phyloP scores from a whole-genome alignment of 2,888 invertebrate genomes.

The Hecatera dysodea region DNA sequence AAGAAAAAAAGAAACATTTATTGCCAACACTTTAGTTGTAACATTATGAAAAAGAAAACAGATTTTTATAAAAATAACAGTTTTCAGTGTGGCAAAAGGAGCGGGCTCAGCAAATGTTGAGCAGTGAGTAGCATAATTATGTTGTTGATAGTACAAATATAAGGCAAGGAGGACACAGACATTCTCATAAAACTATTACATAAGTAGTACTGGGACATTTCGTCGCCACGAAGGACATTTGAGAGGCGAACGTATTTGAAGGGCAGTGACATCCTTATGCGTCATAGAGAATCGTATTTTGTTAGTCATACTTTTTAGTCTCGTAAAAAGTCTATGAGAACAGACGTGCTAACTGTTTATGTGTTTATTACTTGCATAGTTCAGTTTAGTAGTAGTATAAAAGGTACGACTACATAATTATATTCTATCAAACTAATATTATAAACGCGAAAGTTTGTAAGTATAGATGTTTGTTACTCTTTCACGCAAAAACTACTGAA shows the following conservation, averaged over 20 bases:
- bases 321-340: constrained; percentile 4
- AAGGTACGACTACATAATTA: too few species aligned
- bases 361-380: neutral
- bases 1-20: too few species aligned
- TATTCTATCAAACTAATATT: too few species aligned
- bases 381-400: neutral
- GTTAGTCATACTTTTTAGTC: constrained; percentile 28
- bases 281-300: constrained; percentile 31
- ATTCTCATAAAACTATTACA: constrained; percentile 27
- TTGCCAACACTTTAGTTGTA: too few species aligned
- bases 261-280: constrained; percentile 49
- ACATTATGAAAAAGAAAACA: too few species aligned
- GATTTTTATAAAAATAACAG: too few species aligned
- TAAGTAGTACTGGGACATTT: constrained; percentile 23
- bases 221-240: constrained; percentile 27
- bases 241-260: constrained; percentile 33
- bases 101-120: too few species aligned
- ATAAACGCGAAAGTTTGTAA: too few species aligned
- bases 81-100: too few species aligned
- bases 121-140: too few species aligned
- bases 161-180: neutral
- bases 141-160: neutral
- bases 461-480: too few species aligned
- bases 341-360: constrained; percentile 2
- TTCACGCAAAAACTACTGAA: too few species aligned